A percentile compares a stretch with the other conserved stretches of the same genome.
These are phyloP conservation scores for Syngnathus acus DNA, from an alignment of 2,797 vertebrate genomes.

Conservation along the genomic window DNA sequence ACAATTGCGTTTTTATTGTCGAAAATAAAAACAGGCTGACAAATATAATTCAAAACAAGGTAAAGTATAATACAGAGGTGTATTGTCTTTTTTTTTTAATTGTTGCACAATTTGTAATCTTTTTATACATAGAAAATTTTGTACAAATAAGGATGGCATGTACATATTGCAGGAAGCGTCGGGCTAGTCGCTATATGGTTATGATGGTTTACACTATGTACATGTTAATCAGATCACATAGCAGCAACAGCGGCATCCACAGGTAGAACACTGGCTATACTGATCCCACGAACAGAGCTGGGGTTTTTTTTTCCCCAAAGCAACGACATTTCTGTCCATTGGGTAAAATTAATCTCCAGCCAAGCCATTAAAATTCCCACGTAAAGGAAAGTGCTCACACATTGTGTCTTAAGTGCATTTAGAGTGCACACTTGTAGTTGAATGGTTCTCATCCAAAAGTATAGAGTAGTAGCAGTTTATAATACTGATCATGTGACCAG, in stretches of 20 bases:
- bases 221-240: constrained; percentile 74
- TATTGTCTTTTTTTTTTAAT: constrained; percentile 69
- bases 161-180: constrained; percentile 71
- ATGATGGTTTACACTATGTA: constrained; percentile 92
- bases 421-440: neutral
- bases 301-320: constrained; percentile 60
- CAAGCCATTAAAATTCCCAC: constrained; percentile 36
- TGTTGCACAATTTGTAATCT: constrained; percentile 64
- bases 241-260: constrained; percentile 74
- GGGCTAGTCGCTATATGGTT: constrained; percentile 79
- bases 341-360: constrained; percentile 26
- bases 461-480: constrained; percentile 2
- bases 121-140: constrained; percentile 78
- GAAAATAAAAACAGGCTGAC: constrained; percentile 75
- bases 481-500: constrained; percentile 3
- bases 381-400: constrained; percentile 64
- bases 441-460: neutral
- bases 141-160: constrained; percentile 86
- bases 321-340: constrained; percentile 32
- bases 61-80: constrained; percentile 73
- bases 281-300: constrained; percentile 35
- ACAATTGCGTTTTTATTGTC: constrained; percentile 77
- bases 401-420: constrained; percentile 40
- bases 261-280: constrained; percentile 49
- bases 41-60: constrained; percentile 72